A percentile compares a stretch with the other conserved stretches of the same genome.
Evolutionary conservation across 2,888 invertebrate species (phyloP).

Genomic region (Conistra vaccinii): DNA sequence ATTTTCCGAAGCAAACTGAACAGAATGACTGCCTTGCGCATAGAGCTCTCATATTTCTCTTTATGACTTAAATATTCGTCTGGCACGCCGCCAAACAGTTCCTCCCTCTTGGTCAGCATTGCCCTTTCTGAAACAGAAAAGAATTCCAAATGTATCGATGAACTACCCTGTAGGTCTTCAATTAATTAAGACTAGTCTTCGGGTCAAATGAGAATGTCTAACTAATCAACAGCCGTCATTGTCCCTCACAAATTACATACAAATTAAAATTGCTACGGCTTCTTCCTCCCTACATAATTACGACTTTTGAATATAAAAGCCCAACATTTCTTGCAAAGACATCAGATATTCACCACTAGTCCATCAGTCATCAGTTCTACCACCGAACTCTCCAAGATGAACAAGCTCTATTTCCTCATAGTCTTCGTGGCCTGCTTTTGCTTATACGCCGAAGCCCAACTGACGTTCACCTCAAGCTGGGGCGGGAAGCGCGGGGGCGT

Average conservation of each 20-base stretch:
- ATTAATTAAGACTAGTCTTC: constrained; percentile 13
- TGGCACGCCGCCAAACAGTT: constrained; percentile 91
- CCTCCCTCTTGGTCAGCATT: constrained; percentile 87
- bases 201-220: not conserved
- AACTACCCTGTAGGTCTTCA: constrained; percentile 29
- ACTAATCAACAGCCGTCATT: constrained; percentile 2
- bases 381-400: constrained; percentile 70
- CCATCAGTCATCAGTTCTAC: constrained; percentile 11
- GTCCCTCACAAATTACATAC: constrained; percentile 18
- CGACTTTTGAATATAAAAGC: constrained; percentile 43
- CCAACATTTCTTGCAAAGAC: not conserved
- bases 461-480: constrained; percentile 91
- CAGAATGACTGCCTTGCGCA: constrained; percentile 92
- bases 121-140: constrained; percentile 75
- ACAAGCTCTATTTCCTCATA: constrained; percentile 74
- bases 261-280: constrained; percentile 56
- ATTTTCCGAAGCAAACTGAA: constrained; percentile 92
- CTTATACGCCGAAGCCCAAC: constrained; percentile 82
- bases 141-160: not conserved
- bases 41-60: constrained; percentile 94
- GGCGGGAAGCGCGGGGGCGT: constrained; percentile 82
- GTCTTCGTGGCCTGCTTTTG: constrained; percentile 77
- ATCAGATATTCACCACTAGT: constrained; percentile 37
- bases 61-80: constrained; percentile 95
- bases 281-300: constrained; percentile 26